phyloP scores from a whole-genome alignment of 1,140 invertebrate genomes.

The Ylistrum balloti region DNA sequence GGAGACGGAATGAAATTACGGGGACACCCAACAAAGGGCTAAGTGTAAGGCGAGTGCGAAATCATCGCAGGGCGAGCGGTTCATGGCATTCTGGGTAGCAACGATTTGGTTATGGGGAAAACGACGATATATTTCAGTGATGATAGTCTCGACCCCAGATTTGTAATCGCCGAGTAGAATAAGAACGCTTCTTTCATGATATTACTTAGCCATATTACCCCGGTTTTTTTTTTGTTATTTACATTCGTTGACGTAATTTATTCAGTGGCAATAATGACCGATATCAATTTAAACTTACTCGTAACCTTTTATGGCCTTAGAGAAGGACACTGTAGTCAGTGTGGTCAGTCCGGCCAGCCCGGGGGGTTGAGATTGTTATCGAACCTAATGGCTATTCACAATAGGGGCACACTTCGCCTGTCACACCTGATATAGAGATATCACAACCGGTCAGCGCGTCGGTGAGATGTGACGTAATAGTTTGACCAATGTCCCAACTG shows the following conservation, averaged over 20 bases:
- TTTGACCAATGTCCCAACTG: background rate
- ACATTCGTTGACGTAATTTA: background rate
- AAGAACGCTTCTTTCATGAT: too few species aligned
- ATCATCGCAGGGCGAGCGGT: background rate
- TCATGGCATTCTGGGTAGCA: too few species aligned
- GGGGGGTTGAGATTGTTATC: background rate
- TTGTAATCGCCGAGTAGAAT: too few species aligned
- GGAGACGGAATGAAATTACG: too few species aligned
- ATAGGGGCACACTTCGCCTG: slow-evolving; percentile 30
- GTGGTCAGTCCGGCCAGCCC: background rate
- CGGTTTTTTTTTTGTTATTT: background rate
- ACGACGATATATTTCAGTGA: too few species aligned
- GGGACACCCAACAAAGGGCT: background rate
- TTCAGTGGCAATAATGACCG: background rate
- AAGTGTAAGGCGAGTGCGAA: background rate
- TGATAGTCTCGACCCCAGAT: too few species aligned
- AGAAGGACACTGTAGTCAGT: slow-evolving; percentile 31
- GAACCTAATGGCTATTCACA: background rate
- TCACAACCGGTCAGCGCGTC: background rate
- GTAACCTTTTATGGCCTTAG: background rate
- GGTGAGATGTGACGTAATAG: background rate
- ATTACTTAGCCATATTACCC: too few species aligned
- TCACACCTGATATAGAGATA: background rate
- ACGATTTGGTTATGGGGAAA: too few species aligned
- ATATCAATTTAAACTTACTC: background rate